Evolutionary conservation across 2,888 invertebrate species (phyloP).

Genomic region (Oligia latruncula): DNA sequence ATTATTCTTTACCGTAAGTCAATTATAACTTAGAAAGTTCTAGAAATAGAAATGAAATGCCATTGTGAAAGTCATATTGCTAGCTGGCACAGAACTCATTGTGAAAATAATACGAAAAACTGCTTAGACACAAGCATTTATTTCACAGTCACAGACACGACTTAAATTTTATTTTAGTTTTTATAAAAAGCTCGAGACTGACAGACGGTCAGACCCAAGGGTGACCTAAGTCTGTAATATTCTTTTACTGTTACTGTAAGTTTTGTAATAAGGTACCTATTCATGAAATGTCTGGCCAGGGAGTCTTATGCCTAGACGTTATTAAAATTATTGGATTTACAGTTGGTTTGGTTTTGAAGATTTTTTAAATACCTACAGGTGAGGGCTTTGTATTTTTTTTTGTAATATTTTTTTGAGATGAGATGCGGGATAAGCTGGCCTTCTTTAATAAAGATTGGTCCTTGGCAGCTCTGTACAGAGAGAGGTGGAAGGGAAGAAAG

Average conservation of each 20-base stretch:
- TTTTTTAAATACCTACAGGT: conserved; percentile 4
- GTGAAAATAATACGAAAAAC: conserved; percentile 22
- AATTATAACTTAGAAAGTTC: background rate
- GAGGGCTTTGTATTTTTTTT: background rate
- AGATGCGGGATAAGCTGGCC: no score
- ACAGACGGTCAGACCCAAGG: conserved; percentile 43
- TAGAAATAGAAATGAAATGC: background rate
- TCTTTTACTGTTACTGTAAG: conserved; percentile 26
- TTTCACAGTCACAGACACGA: conserved; percentile 32
- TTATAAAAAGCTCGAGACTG: conserved; percentile 15
- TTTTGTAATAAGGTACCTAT: conserved; percentile 31
- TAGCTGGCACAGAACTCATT: background rate
- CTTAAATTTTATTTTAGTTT: conserved; percentile 47
- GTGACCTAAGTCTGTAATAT: conserved; percentile 27
- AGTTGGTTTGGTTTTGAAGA: background rate
- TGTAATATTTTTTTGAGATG: no score
- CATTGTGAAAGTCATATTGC: conserved; percentile 25
- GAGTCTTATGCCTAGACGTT: conserved; percentile 1
- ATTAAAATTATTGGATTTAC: conserved; percentile 35
- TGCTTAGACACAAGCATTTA: conserved; percentile 30
- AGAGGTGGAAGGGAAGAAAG: no score
- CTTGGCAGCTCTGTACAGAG: no score
- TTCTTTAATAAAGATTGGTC: no score
- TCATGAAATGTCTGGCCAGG: conserved; percentile 36
- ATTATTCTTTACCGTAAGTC: background rate